Base-by-base conservation (phyloP, 2,797 vertebrate species). In the Crypturellus tataupa region DNA sequence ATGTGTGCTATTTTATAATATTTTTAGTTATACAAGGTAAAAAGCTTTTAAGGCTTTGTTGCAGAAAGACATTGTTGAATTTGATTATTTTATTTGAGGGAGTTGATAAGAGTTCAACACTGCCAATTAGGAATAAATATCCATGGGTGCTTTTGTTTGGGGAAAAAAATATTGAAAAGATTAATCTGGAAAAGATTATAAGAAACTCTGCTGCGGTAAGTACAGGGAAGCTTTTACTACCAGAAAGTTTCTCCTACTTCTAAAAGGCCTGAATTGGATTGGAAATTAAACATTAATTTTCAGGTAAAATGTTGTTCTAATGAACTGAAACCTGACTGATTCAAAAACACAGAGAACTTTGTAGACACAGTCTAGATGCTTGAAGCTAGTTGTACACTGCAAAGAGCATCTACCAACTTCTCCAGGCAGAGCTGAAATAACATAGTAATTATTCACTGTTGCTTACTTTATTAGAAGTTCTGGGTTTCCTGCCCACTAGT, bases 401-500 rank as follows among this genome's bases (percentile, higher is more conserved):
- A 29, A 70, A 70, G 59, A 62, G 7, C 65, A 77, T 67, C 39
- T 39, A 80, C 37, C 21, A 76, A 51, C 19, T 86, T 35, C 49
- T 85, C 20, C 67, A 17, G 65, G 10, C 40, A 58, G 3, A 60
- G 44, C 85, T 46, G 24, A 68, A 49, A 85, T 67, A 49, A 29
- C 68, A 18, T 17, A 46, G 13, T 59, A 80, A 14, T 82, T 90
- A 44, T 49, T 87, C 88, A 73, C 47, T 79, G 87, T 40, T 69
- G 33, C 16, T 62, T 65, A 76, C 55, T 33, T 76, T 17, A 86
- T 10, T 59, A 19, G 37, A 73, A 78, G 20, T 59, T 80, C 44
- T 90, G 16, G 12, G 20, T 82, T 94, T 95, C 65, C 76, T 87
- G 56, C 68, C 96, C 46, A 44, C 90, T 93, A 83, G 9, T 35